Evolutionary conservation across 37 sponge, comb jelly and placozoan genomes (phyloP).

Genomic region (Oopsacas minuta): DNA sequence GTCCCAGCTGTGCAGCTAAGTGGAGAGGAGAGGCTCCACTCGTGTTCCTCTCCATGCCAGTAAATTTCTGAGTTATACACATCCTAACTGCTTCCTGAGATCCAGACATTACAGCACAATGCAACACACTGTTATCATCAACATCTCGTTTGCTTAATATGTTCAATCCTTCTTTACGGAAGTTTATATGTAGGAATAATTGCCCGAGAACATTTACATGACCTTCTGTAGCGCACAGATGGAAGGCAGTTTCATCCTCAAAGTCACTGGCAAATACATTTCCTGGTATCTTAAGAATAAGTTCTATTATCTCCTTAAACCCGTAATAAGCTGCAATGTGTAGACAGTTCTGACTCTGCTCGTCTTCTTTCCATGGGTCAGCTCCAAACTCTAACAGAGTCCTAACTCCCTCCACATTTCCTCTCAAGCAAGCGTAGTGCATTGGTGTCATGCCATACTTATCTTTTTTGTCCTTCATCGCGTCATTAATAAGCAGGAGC

Average conservation of each 20-base stretch:
- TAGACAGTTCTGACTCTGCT: conserved; percentile 55
- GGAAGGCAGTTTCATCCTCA: conserved; percentile 45
- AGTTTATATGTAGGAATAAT: conserved; percentile 21
- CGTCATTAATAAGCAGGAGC: conserved; percentile 29
- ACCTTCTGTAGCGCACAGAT: conserved; percentile 57
- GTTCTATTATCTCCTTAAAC: conserved; percentile 36
- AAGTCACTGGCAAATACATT: conserved; percentile 3
- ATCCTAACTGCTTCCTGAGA: conserved; percentile 42
- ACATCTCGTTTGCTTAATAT: conserved; percentile 31
- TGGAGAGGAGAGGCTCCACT: conserved; percentile 55
- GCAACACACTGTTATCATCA: conserved; percentile 52
- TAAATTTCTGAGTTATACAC: conserved; percentile 33
- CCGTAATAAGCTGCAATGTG: conserved; percentile 64
- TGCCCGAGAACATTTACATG: conserved; percentile 50
- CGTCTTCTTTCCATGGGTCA: conserved; percentile 22
- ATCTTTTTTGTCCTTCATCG: conserved; percentile 26
- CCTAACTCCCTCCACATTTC: conserved; percentile 42
- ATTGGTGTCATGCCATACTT: conserved; percentile 60
- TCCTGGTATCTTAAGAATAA: conserved; percentile 26
- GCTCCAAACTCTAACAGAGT: conserved; percentile 30
- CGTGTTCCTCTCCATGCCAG: conserved; percentile 25
- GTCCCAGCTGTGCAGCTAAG: conserved; percentile 67
- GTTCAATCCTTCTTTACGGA: not conserved
- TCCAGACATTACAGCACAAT: conserved; percentile 65
- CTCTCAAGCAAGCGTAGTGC: conserved; percentile 57